These are phyloP conservation scores for Archocentrus centrarchus DNA, from an alignment of 2,113 vertebrate species.

Conservation along the genomic window DNA sequence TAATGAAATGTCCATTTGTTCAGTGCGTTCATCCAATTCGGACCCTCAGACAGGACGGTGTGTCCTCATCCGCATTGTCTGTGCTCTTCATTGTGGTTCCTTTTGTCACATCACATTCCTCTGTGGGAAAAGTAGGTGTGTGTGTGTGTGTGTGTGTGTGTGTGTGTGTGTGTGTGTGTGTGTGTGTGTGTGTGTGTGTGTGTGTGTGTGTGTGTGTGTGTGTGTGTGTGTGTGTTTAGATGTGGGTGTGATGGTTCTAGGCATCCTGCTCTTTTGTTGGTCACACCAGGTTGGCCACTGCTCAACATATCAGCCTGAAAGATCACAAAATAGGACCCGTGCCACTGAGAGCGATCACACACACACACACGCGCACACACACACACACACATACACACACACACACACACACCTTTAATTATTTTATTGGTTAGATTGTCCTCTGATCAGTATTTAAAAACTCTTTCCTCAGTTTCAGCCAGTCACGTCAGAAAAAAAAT, in stretches of 20 bases:
- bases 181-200: conserved; percentile 32
- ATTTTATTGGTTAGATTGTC: background rate
- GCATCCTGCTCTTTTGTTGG: conserved; percentile 69
- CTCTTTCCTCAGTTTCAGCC: conserved; percentile 1
- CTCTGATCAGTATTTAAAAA: background rate
- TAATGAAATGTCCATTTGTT: background rate
- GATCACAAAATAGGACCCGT: conserved; percentile 56
- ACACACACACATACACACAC: background rate
- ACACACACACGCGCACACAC: too few species aligned
- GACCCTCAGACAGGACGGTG: conserved; percentile 21
- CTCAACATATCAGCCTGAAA: conserved; percentile 60
- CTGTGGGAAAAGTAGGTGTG: conserved; percentile 21
- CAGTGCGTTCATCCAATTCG: conserved; percentile 18
- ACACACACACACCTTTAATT: background rate
- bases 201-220: conserved; percentile 27
- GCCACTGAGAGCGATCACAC: conserved; percentile 20
- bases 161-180: conserved; percentile 36
- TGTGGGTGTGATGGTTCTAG: background rate
- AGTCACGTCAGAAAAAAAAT: background rate
- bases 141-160: conserved; percentile 28
- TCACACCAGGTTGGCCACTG: conserved; percentile 49
- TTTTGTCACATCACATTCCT: conserved; percentile 66
- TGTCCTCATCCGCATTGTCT: conserved; percentile 36
- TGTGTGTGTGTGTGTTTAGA: conserved; percentile 32
- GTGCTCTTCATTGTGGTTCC: conserved; percentile 48